Percentiles rank a stretch among this genome's conserved stretches.
Evolutionary conservation across 2,797 vertebrate species (phyloP).

Genomic region (Streptopelia turtur): DNA sequence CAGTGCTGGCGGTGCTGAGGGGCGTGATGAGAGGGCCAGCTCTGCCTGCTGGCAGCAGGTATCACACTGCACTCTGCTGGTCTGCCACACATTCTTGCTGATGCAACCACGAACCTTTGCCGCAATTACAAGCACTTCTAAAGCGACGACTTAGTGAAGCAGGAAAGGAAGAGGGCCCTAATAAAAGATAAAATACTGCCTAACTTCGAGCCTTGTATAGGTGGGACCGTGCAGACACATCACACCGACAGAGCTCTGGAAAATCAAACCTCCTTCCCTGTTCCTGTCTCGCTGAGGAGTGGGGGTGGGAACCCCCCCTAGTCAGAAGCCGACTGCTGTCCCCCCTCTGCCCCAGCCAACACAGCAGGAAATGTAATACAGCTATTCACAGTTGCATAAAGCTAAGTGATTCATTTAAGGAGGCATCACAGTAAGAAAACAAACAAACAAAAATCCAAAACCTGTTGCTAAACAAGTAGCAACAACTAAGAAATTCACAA

Average conservation of each 20-base stretch:
- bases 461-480: background rate
- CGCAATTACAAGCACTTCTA: accelerated
- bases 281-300: background rate
- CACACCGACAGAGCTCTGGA: background rate
- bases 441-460: background rate
- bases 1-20: background rate
- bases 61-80: slow-evolving; percentile 52
- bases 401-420: background rate
- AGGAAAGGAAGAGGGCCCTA: background rate
- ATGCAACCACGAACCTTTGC: background rate
- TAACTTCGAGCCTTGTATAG: background rate
- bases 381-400: background rate
- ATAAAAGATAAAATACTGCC: background rate
- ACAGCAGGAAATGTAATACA: background rate
- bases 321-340: background rate
- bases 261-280: background rate
- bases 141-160: background rate
- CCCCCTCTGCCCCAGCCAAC: background rate
- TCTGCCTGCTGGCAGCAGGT: background rate
- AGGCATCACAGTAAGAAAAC: background rate
- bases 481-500: background rate
- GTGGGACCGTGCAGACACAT: background rate
- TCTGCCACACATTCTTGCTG: background rate
- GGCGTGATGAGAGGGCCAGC: background rate
- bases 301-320: background rate